Conservation (phyloP, 2,797 vertebrate genomes). For the Tarsius wallacei region DNA sequence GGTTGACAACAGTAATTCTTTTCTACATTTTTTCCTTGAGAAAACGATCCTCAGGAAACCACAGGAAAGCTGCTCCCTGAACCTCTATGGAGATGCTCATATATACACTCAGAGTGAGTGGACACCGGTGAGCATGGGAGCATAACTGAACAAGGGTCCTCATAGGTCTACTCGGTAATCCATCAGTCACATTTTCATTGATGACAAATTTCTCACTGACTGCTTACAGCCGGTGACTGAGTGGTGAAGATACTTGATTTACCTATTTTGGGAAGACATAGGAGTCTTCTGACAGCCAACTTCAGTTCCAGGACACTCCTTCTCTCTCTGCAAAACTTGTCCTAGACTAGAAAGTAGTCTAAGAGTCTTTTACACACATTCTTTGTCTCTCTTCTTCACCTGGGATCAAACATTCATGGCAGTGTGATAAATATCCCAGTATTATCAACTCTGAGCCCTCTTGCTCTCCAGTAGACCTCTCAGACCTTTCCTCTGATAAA, state of each 20-base stretch:
- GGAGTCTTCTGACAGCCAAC: not conserved
- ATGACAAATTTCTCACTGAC: not conserved
- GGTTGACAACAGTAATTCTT: not conserved
- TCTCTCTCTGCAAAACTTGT: not conserved
- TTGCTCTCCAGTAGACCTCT: not conserved
- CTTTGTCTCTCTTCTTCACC: not conserved
- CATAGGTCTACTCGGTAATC: not conserved
- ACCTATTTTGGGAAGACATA: not conserved
- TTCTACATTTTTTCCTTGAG: not conserved
- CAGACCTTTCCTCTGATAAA: not conserved
- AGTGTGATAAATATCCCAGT: rapidly evolving
- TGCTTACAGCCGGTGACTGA: not conserved
- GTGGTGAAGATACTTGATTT: not conserved
- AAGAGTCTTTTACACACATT: not conserved
- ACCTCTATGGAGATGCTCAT: not conserved
- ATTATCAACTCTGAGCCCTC: not conserved
- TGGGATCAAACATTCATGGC: not conserved
- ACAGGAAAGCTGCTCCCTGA: not conserved
- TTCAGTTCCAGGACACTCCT: not conserved
- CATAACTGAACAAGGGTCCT: not conserved
- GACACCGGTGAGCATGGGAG: not conserved
- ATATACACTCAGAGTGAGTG: not conserved
- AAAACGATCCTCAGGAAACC: not conserved
- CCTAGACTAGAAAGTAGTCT: not conserved
- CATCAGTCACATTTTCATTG: not conserved